These are phyloP conservation scores for Drosophila mayaguana DNA, from an alignment of 2,888 invertebrate genomes.

Conservation along the genomic window DNA sequence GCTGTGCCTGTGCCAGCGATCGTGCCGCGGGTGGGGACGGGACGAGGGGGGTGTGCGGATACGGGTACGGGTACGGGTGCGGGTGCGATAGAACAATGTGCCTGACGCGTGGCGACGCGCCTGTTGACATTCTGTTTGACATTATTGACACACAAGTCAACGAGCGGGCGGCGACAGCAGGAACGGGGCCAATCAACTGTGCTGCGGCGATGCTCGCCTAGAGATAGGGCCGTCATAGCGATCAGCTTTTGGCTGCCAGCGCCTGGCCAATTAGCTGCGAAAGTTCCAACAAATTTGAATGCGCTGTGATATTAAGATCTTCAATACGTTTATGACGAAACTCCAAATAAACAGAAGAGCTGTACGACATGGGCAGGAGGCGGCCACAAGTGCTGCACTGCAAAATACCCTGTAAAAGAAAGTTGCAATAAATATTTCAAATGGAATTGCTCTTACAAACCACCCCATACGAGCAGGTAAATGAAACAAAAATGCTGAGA, in stretches of 20 bases:
- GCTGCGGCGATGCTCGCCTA: constrained; percentile 18
- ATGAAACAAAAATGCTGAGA: too few species aligned
- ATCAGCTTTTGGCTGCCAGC: constrained; percentile 36
- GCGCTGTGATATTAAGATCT: constrained; percentile 55
- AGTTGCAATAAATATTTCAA: too few species aligned
- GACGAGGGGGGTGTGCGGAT: neutral
- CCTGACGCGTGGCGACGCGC: constrained; percentile 72
- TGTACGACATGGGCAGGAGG: too few species aligned
- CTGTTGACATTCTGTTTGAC: constrained; percentile 76
- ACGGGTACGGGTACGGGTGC: neutral
- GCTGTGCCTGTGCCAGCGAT: constrained; percentile 28
- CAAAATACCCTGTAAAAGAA: neutral
- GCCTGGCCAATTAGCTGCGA: constrained; percentile 55
- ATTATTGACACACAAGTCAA: constrained; percentile 79
- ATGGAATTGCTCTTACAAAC: too few species aligned
- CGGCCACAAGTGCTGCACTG: neutral
- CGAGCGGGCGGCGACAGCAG: constrained; percentile 19
- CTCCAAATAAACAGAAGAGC: neutral
- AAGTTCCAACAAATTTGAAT: constrained; percentile 28
- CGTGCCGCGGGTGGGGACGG: constrained; percentile 39
- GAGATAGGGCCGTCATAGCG: constrained; percentile 26
- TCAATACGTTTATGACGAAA: constrained; percentile 63
- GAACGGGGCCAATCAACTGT: constrained; percentile 42
- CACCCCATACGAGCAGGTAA: too few species aligned
- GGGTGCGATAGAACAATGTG: constrained; percentile 36